phyloP scores from a whole-genome alignment of 2,797 vertebrate genomes.

The Macropus fuliginosus region DNA sequence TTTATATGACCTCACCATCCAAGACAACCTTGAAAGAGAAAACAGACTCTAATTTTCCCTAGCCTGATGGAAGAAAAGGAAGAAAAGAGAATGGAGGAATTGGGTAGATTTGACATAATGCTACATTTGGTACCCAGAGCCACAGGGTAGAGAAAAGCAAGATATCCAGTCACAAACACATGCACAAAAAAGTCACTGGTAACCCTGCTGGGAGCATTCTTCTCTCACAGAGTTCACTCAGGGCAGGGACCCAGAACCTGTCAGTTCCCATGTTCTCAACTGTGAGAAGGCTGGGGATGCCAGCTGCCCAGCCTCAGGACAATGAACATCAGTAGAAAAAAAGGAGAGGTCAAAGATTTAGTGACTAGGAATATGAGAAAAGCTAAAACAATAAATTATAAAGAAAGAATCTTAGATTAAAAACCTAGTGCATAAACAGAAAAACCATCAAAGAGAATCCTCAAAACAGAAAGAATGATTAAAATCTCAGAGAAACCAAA shows the following conservation, averaged over 20 bases:
- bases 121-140: not conserved
- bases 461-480: not conserved
- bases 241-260: not conserved
- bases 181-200: not conserved
- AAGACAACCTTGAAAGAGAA: not conserved
- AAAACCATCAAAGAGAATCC: not conserved
- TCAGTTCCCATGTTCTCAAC: not conserved
- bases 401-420: not conserved
- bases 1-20: not conserved
- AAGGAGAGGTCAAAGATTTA: not conserved
- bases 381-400: not conserved
- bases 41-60: not conserved
- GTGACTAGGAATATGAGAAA: not conserved
- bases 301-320: not conserved
- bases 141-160: not conserved
- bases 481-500: not conserved
- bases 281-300: not conserved
- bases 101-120: not conserved
- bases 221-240: not conserved
- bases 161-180: not conserved
- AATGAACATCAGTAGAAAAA: not conserved
- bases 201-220: not conserved
- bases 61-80: not conserved
- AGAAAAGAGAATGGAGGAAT: not conserved
- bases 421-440: not conserved